Evolutionary conservation across 2,888 invertebrate genomes (phyloP).

Genomic region (Strigamia transsilvanica): DNA sequence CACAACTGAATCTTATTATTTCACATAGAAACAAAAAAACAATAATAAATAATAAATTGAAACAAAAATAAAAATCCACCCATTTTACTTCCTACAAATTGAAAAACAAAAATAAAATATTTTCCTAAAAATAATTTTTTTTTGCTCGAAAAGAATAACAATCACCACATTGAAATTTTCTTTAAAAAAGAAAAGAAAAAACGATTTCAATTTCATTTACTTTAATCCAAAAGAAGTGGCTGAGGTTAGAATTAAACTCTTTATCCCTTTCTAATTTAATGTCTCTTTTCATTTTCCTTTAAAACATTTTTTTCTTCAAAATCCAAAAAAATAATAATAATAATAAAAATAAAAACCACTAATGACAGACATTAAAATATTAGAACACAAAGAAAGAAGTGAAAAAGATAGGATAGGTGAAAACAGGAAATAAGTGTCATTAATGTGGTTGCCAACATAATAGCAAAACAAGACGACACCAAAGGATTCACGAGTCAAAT

Average conservation of each 20-base stretch:
- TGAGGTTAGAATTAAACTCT: constrained; percentile 9
- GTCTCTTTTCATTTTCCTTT: not conserved
- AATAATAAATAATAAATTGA: not conserved
- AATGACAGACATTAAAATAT: constrained; percentile 41
- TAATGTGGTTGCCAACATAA: constrained; percentile 49
- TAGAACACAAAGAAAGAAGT: constrained; percentile 4
- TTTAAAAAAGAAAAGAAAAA: not conserved
- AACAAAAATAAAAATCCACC: not conserved
- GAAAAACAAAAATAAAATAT: not conserved
- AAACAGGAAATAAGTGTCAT: constrained; percentile 47
- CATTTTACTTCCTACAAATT: not conserved
- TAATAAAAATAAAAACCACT: not conserved
- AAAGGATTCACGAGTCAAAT: constrained; percentile 48
- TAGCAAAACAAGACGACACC: not conserved
- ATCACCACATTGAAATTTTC: not conserved
- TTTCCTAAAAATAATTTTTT: not conserved
- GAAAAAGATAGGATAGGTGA: constrained; percentile 10
- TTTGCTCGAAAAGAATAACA: not conserved
- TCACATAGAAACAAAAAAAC: too few relatives aligned
- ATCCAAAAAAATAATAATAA: not conserved
- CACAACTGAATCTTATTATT: not conserved
- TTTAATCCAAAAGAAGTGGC: constrained; percentile 16
- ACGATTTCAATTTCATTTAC: not conserved
- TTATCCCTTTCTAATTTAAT: constrained; percentile 7
- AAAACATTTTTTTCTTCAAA: not conserved